These are phyloP conservation scores for Calycopis cecrops DNA, from an alignment of 1,140 invertebrate species.

Conservation along the genomic window DNA sequence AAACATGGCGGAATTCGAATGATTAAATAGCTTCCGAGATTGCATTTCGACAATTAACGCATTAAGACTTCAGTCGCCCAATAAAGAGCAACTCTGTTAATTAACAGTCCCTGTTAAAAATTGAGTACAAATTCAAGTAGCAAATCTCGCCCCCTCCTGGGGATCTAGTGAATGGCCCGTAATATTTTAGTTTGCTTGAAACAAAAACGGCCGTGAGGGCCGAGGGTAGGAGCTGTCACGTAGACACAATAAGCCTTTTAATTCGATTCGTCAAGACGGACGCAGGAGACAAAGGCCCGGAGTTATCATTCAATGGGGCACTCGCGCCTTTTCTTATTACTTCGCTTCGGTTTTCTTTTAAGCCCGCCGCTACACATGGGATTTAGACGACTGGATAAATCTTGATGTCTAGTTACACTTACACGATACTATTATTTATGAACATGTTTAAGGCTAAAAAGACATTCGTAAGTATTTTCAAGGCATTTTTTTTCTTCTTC, in stretches of 20 bases:
- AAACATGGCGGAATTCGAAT: slow-evolving; percentile 57
- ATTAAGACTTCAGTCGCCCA: slow-evolving; percentile 64
- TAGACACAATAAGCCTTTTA: slow-evolving; percentile 75
- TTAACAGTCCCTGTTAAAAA: slow-evolving; percentile 73
- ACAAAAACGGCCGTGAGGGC: slow-evolving; percentile 54
- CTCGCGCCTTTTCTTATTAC: slow-evolving; percentile 72
- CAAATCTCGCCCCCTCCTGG: slow-evolving; percentile 47
- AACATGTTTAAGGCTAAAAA: no score
- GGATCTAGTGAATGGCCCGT: slow-evolving; percentile 69
- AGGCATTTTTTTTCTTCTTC: no score
- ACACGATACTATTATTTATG: no score
- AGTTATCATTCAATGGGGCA: slow-evolving; percentile 75
- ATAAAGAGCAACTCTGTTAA: slow-evolving; percentile 71
- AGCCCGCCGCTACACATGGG: slow-evolving; percentile 41
- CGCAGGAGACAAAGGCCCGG: slow-evolving; percentile 62
- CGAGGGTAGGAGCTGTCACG: slow-evolving; percentile 61
- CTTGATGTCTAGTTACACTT: no score
- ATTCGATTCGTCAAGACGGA: slow-evolving; percentile 74
- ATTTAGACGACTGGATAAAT: not conserved
- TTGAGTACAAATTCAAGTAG: slow-evolving; percentile 74
- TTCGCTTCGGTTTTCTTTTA: slow-evolving; percentile 59
- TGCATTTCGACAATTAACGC: slow-evolving; percentile 74
- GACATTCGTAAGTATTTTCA: no score
- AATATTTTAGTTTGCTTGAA: slow-evolving; percentile 74
- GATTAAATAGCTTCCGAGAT: slow-evolving; percentile 66